A percentile compares a stretch with the other conserved stretches of the same genome.
Evolutionary conservation across 2,797 vertebrate species (phyloP).

Genomic region (Poeciliopsis paucimaculata): DNA sequence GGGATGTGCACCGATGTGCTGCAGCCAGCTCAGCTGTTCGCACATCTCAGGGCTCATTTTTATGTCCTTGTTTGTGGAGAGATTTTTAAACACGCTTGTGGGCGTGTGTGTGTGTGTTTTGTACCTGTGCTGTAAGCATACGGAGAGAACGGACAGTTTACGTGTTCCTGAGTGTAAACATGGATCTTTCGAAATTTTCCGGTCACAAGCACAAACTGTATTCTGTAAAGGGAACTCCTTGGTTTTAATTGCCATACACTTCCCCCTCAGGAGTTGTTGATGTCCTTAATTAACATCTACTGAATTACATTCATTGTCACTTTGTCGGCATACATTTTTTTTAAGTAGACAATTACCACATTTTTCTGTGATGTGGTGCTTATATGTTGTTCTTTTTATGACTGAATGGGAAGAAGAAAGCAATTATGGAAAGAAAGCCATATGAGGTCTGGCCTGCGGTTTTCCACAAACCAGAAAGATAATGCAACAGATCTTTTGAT

Average conservation of each 20-base stretch:
- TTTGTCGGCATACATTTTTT: too few relatives aligned
- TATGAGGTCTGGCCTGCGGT: not conserved
- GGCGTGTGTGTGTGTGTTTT: constrained; percentile 11
- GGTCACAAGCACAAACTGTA: not conserved
- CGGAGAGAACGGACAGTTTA: constrained; percentile 14
- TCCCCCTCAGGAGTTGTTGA: too few relatives aligned
- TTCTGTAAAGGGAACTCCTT: too few relatives aligned
- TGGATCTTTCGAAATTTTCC: not conserved
- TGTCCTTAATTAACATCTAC: too few relatives aligned
- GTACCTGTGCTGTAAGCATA: constrained; percentile 21
- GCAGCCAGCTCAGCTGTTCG: constrained; percentile 51
- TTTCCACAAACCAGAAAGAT: not conserved
- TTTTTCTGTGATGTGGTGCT: too few relatives aligned
- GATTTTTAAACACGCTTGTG: not conserved
- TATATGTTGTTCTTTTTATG: not conserved
- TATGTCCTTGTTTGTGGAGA: constrained; percentile 11
- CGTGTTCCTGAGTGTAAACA: constrained; percentile 24
- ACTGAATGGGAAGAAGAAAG: not conserved
- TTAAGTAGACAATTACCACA: too few relatives aligned
- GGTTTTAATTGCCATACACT: too few relatives aligned
- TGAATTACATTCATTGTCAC: too few relatives aligned
- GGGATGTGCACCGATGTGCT: constrained; percentile 52
- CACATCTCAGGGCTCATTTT: constrained; percentile 32
- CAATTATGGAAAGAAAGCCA: not conserved
- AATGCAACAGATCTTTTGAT: not conserved